Conservation (phyloP, 2,888 invertebrate species). For the Pyrgus malvae region DNA sequence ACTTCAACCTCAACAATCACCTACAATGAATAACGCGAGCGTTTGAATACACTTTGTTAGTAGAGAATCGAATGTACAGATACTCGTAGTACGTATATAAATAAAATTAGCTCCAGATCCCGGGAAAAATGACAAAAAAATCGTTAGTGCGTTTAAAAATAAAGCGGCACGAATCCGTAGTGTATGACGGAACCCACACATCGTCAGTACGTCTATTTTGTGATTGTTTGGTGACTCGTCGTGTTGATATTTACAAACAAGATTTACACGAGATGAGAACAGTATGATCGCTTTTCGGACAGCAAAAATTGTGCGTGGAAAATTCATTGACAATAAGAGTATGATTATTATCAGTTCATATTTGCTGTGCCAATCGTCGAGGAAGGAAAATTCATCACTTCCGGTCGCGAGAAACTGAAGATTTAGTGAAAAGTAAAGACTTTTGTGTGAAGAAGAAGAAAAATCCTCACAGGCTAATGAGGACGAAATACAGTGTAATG, state of each 20-base stretch:
- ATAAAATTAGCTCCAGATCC: conserved; percentile 41
- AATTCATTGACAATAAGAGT: neutral
- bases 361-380: conserved; percentile 1
- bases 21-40: conserved; percentile 8
- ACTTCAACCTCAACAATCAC: conserved; percentile 17
- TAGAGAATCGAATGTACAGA: conserved; percentile 35
- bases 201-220: conserved; percentile 30
- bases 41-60: conserved; percentile 9
- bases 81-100: conserved; percentile 37
- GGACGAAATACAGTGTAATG: conserved; percentile 14
- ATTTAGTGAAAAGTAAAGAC: neutral
- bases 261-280: conserved; percentile 13
- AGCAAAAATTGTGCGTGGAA: neutral
- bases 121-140: conserved; percentile 39
- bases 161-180: conserved; percentile 33
- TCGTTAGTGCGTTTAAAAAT: conserved; percentile 37
- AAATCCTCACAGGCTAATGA: conserved; percentile 12
- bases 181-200: conserved; percentile 32
- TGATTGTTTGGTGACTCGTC: conserved; percentile 32
- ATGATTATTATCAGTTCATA: conserved; percentile 2
- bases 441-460: neutral
- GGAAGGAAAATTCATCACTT: conserved; percentile 5
- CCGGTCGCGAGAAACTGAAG: conserved; percentile 10
- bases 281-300: conserved; percentile 8
- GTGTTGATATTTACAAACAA: conserved; percentile 32